Evolutionary conservation across 2,888 invertebrate genomes (phyloP), one percentile per base, ranked within the genome.

Genomic region (Heteromurus nitidus): DNA sequence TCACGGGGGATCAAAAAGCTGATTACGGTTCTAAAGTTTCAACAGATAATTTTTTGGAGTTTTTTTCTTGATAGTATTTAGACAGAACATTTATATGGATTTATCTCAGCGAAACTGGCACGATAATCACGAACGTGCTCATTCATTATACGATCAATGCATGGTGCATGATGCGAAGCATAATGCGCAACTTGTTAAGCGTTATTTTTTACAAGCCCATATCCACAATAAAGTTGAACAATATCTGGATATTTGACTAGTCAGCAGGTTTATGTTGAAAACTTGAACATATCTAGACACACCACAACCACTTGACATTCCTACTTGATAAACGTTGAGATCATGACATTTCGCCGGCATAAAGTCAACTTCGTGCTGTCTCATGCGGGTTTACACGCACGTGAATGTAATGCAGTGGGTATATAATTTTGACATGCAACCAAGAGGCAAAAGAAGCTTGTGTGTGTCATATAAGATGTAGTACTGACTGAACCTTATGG

Each of bases 361-460:
- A 60, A 79, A 79, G 77, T 79, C 70, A 79, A 79, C 77, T 70
- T 79, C 77, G 77, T 79, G 77, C 70, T 64, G 70, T 79, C 69
- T 79, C 77, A 79, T 79, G 77, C 77, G 42, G 77, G 55, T 70
- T 79, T 79, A 79, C 70, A 79, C 47, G 76, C 76, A 76, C 70
- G 77, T 79, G 69, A 79, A 70, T 70, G 44, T 58, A 50, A 47
- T 47, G 20, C 16, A 50, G 18, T 18, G 13, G 55, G 3, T 36
- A 64, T 44, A 55, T 47, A 55, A 55, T 55, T 26, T 16, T 26
- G 13, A n/a, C 55, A 60, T 60, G 60, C 31, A 26, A n/a, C 28
- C 16, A 28, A 18, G n/a, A n/a, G 30, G 30, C 55, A 24, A n/a
- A 16, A 5, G 20, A 18, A 20, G 7, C 20, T 20, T 50, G 36